Evolutionary conservation across 2,888 invertebrate species (phyloP), one percentile per base, ranked within the genome.

Genomic region (Idaea biselata): DNA sequence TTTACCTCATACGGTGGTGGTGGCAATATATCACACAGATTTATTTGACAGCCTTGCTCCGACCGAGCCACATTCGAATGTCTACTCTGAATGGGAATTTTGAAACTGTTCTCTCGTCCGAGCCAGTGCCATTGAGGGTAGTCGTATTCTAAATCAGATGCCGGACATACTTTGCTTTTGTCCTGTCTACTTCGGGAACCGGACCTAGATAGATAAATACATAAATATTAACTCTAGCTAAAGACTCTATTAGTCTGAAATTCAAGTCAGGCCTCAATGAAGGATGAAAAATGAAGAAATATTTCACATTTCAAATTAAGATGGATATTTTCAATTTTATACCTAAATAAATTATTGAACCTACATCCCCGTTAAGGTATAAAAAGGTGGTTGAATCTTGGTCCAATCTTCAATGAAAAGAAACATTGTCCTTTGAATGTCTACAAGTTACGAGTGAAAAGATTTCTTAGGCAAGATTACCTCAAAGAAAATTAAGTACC

Each of bases 1-100:
- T 83, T 87, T 88, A 91, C 92, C 91, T 94, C 94, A 82, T 94
- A 94, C 71, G 94, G 94, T 56, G 94, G 94, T 72, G 94, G 94
- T 66, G 94, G 94, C 73, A 94, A 81, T 93, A 94, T 94, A 86
- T 94, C 94, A 86, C 94, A 94, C 88, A 94, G 94, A 87, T 94
- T 94, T 80, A 93, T 90, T 87, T 93, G 93, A 88, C 92, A 92
- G 82, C 91, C 88, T 80, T 91, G 91, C 76, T 91, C 92, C 77
- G 91, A 89, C 81, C 88, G 87, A 78, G 88, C 86, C 75, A 88
- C 87, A 75, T 87, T 90, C 80, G 91, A 89, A 82, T 91, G 88
- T 83, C 91, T 85, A 75, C 89, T 80, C 80, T 86, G 91, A 80
- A 91, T 88, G 75, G 91, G 91, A 81, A 91, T 92, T 89, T 91